Evolutionary conservation across 2,888 invertebrate genomes (phyloP), one percentile per base, ranked within the genome.

Genomic region (Notodonta dromedarius): DNA sequence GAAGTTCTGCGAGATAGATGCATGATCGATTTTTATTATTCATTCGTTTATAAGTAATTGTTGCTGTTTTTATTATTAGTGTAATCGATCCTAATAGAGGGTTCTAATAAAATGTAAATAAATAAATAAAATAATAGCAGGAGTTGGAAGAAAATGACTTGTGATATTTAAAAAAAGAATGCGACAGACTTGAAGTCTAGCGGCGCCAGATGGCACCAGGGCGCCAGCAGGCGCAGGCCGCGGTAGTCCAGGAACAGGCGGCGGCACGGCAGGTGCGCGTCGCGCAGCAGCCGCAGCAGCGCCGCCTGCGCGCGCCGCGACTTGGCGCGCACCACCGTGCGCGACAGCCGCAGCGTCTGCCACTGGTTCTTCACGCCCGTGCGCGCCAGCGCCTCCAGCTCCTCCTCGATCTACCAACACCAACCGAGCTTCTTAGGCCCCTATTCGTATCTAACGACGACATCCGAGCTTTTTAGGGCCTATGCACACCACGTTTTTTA

Each of bases 281-380:
- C 95, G 62, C 97, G 95, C 63, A 99, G 94, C 50, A 99, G 94
- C 13, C 96, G 94, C 70, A 99, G 91, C 5, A 99, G 89, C 62
- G 96, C 95, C 67, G 95, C 94, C 68, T 98, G 95, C 56, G 97
- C 96, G 70, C 95, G 95, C 5, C 95, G 93, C 66, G 97, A 96
- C 91, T 98, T 98, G 2, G 98, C 98, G 9, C 99, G 95, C 24
- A 99, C 98, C 96, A 99, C 98, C 62, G 98, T 95, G 61, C 99
- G 96, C 73, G 98, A 97, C 56, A 99, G 91, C 11, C 97, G 97
- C 57, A 99, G 93, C 0, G 99, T 99, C 80, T 99, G 98, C 16
- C 96, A 95, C 82, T 98, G 97, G 89, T 98, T 98, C 87, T 97
- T 97, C 59, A 99, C 94, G 0, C 98, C 98, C 50, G 96, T 96